Evolutionary conservation across 2,888 invertebrate species (phyloP), one percentile per base, ranked within the genome.

Genomic region (Acleris laterana): DNA sequence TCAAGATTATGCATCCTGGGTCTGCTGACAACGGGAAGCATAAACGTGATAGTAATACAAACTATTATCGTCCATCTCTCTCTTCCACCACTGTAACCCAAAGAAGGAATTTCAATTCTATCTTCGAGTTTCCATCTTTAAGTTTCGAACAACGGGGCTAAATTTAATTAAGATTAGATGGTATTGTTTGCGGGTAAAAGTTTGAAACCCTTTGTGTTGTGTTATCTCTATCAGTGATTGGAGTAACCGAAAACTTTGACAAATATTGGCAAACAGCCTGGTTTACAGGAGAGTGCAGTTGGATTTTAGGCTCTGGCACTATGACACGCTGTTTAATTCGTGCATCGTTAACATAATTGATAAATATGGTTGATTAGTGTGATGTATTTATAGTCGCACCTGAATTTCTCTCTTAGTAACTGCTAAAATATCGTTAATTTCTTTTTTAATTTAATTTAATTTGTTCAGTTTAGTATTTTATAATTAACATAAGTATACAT

Each of bases 131-230:
- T 42, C 52, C 53, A 65, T 65, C 55, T 60, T 56, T 65, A 65
- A 60, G 49, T 65, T 65, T n/a, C 28, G 49, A 49, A 55, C 60
- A 60, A 60, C 53, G 59, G 58, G 42, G 16, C 60, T 38, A 60
- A 61, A 60, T 65, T 65, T 61, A 61, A 66, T 61, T 66, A 66
- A 66, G 65, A 66, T 66, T 61, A 61, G 56, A 44, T 50, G 11
- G 38, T 32, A 56, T 65, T 65, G 61, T 61, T 61, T 25, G 46
- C 32, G 50, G 60, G 42, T 32, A 57, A 57, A 57, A 46, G 44
- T 61, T 61, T 32, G 13, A 22, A 44, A 44, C 51, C 46, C 50
- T 56, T 61, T 66, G 60, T 65, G 28, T 16, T 48, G 22, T 61
- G 52, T 59, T 64, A 53, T 53, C 48, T 51, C 3, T 59, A 59